These are phyloP conservation scores for Halyomorpha halys DNA, from an alignment of 1,140 invertebrate genomes.

Conservation along the genomic window DNA sequence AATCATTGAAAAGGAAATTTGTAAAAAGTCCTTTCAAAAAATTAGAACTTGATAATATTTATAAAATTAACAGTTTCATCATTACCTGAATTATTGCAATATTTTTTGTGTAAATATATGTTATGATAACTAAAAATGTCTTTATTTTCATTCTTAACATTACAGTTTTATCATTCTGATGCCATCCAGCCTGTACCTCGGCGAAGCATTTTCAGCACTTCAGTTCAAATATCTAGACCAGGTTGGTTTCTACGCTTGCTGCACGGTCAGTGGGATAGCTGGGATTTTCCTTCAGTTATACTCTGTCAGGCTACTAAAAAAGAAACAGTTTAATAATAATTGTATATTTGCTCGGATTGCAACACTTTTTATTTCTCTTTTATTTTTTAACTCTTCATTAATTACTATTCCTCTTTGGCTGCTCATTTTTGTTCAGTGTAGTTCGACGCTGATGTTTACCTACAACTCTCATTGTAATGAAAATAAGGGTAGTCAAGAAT, in stretches of 20 bases:
- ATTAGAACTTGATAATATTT: no score
- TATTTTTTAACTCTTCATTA: not conserved
- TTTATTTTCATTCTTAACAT: not conserved
- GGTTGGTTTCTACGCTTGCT: constrained; percentile 9
- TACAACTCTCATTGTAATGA: not conserved
- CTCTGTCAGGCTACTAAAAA: not conserved
- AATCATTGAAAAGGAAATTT: no score
- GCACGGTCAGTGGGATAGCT: constrained; percentile 2
- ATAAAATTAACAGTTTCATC: no score
- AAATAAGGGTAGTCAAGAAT: not conserved
- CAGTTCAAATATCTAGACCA: not conserved
- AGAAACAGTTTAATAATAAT: not conserved
- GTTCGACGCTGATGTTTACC: not conserved
- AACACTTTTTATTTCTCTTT: constrained; percentile 7
- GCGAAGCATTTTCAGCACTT: constrained; percentile 18
- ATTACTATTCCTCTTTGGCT: not conserved
- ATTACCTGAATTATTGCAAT: no score
- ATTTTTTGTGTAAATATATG: not conserved
- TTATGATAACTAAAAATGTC: not conserved
- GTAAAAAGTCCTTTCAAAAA: no score
- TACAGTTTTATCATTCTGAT: constrained; percentile 14
- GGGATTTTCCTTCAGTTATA: constrained; percentile 5
- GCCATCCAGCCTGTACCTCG: constrained; percentile 16
- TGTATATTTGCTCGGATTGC: not conserved
- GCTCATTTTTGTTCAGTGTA: not conserved